Percentiles rank a stretch among this genome's conserved stretches.
These are phyloP conservation scores for Pristis pectinata DNA, from an alignment of 2,797 vertebrate genomes.

Conservation along the genomic window DNA sequence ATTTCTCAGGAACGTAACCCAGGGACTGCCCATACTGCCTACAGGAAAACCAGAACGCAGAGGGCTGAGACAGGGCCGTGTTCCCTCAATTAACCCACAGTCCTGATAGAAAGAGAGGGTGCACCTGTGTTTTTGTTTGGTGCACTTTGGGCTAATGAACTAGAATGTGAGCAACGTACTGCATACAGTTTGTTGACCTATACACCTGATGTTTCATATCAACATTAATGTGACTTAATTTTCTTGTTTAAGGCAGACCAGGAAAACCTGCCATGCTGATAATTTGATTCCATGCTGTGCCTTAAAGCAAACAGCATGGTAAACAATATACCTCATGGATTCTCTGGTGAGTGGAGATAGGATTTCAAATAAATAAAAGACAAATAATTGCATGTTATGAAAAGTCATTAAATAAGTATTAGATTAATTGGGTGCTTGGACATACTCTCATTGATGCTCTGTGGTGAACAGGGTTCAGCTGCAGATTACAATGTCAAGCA, in stretches of 20 bases:
- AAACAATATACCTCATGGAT: neutral
- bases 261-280: neutral
- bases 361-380: slow-evolving; percentile 14
- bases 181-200: neutral
- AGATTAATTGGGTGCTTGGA: neutral
- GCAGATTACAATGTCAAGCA: slow-evolving; percentile 5
- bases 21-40: neutral
- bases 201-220: neutral
- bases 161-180: neutral
- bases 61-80: neutral
- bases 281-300: neutral
- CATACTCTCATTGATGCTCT: neutral
- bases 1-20: too few species aligned
- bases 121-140: neutral
- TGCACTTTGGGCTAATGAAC: neutral
- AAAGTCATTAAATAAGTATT: slow-evolving; percentile 20
- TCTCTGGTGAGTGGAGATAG: neutral
- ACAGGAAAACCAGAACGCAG: neutral
- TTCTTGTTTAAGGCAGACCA: neutral
- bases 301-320: neutral
- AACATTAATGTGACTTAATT: neutral
- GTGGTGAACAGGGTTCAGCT: neutral
- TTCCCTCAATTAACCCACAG: neutral
- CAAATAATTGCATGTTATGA: neutral
- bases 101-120: neutral